Conservation (phyloP, 2,888 invertebrate genomes). For the Andrena fulva region DNA sequence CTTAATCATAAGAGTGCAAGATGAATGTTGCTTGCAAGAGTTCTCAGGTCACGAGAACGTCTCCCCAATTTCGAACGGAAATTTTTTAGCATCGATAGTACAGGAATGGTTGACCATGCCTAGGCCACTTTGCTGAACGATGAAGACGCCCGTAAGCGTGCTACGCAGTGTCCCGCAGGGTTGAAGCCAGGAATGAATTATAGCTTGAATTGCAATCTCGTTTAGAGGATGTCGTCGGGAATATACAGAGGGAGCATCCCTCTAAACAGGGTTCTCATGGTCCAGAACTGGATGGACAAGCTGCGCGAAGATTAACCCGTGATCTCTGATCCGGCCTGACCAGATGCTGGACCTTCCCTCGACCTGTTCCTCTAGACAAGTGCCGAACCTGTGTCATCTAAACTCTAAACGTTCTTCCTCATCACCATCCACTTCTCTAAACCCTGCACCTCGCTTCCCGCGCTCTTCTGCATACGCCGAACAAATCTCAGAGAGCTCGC, state of each 20-base stretch:
- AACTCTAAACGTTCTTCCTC: not conserved
- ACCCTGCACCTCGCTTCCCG: not conserved
- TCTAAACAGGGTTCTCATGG: conserved; percentile 63
- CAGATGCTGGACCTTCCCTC: conserved; percentile 73
- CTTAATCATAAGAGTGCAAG: too few species aligned
- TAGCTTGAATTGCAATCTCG: conserved; percentile 56
- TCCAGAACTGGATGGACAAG: conserved; percentile 77
- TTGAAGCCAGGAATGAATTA: conserved; percentile 45
- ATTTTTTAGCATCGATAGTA: not conserved
- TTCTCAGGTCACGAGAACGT: too few species aligned
- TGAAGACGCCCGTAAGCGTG: conserved; percentile 20
- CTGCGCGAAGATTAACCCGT: conserved; percentile 68
- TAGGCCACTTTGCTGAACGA: not conserved
- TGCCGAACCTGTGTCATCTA: conserved; percentile 28
- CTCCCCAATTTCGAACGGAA: not conserved
- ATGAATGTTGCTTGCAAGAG: too few species aligned
- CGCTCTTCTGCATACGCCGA: not conserved
- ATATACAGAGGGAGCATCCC: conserved; percentile 52
- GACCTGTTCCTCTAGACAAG: conserved; percentile 57
- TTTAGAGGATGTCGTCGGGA: conserved; percentile 41
- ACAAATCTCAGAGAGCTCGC: not conserved
- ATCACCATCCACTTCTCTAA: not conserved
- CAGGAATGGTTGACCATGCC: conserved; percentile 4
- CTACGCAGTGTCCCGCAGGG: conserved; percentile 6
- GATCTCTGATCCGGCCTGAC: conserved; percentile 77